These are phyloP conservation scores for Perizoma affinitatum DNA, from an alignment of 2,888 invertebrate species.

Conservation along the genomic window DNA sequence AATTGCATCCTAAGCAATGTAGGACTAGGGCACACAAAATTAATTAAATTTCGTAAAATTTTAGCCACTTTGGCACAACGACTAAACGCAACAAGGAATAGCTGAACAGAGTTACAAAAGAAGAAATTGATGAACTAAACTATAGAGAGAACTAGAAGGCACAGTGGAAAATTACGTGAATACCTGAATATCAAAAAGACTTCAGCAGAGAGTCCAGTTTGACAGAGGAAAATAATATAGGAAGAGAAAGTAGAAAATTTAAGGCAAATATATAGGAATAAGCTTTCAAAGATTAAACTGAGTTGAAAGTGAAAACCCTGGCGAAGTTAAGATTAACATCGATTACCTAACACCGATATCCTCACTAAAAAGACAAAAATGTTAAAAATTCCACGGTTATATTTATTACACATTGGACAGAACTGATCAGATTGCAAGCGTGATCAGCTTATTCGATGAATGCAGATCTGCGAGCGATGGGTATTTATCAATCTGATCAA, in stretches of 20 bases:
- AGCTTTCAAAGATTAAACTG: conserved; percentile 26
- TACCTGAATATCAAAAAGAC: conserved; percentile 18
- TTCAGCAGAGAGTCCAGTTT: not conserved
- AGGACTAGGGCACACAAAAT: conserved; percentile 59
- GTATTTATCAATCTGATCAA: conserved; percentile 57
- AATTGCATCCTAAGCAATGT: conserved; percentile 50
- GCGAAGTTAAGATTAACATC: conserved; percentile 51
- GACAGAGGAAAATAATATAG: not conserved
- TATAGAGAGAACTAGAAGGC: conserved; percentile 79
- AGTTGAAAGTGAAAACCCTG: conserved; percentile 43
- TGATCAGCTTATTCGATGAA: conserved; percentile 9
- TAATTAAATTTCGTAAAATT: conserved; percentile 45
- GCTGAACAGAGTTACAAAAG: conserved; percentile 27
- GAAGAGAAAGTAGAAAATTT: conserved; percentile 8
- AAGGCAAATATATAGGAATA: conserved; percentile 14
- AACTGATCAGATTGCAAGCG: conserved; percentile 57
- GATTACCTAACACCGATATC: conserved; percentile 57
- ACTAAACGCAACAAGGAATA: conserved; percentile 28
- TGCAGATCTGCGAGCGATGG: conserved; percentile 11
- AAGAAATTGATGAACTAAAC: conserved; percentile 48
- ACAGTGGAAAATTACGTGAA: conserved; percentile 66
- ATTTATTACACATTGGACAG: conserved; percentile 53
- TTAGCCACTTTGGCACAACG: conserved; percentile 48
- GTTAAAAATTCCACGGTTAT: conserved; percentile 55
- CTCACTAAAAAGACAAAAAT: conserved; percentile 51